Evolutionary conservation across 2,797 vertebrate genomes (phyloP).

Genomic region (Podargus strigoides): DNA sequence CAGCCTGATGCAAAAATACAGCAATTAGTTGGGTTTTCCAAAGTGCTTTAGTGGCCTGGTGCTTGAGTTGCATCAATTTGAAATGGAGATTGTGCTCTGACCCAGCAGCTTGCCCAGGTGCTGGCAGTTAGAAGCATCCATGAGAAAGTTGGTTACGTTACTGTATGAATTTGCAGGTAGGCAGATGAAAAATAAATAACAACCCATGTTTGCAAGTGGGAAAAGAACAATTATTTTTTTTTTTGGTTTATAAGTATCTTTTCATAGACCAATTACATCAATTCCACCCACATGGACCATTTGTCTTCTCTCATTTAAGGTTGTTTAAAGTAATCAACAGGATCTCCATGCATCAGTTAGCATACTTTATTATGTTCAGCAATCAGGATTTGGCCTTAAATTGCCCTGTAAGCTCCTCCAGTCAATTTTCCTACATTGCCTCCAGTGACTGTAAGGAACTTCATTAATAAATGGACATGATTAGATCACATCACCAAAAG

Average conservation of each 20-base stretch:
- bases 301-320: not conserved
- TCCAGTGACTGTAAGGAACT: not conserved
- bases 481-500: not conserved
- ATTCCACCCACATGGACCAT: not conserved
- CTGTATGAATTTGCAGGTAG: not conserved
- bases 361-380: not conserved
- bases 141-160: rapidly evolving
- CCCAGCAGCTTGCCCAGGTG: not conserved
- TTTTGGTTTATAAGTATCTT: not conserved
- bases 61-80: not conserved
- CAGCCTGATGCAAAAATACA: not conserved
- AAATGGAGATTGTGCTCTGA: not conserved
- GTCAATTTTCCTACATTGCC: not conserved
- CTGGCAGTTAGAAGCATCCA: not conserved
- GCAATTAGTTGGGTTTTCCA: rapidly evolving
- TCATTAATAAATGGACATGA: not conserved
- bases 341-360: not conserved
- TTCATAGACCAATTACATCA: not conserved
- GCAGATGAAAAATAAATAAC: not conserved
- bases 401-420: not conserved
- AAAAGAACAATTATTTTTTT: not conserved
- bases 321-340: not conserved
- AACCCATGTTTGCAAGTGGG: not conserved
- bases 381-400: not conserved
- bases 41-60: not conserved